Evolutionary conservation across 2,113 vertebrate species (phyloP).

Genomic region (Rallus limicola): DNA sequence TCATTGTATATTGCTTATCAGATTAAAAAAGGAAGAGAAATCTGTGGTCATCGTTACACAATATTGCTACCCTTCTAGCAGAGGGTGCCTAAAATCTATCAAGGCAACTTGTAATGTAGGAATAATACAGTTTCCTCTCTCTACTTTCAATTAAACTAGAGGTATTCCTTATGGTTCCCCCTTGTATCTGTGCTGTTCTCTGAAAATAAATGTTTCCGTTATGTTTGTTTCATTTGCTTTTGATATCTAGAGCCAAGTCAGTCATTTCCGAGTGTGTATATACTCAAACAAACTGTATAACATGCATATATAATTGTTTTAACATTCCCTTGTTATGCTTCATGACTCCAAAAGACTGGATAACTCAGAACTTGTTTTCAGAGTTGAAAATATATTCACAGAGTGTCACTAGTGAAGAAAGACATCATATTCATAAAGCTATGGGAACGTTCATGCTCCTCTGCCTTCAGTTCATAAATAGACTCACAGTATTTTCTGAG

Average conservation of each 20-base stretch:
- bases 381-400: not conserved
- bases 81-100: not conserved
- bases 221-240: not conserved
- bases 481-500: not conserved
- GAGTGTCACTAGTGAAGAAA: not conserved
- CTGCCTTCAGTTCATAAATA: not conserved
- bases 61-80: rapidly evolving
- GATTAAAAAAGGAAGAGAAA: not conserved
- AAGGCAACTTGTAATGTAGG: not conserved
- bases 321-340: not conserved
- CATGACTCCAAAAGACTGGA: not conserved
- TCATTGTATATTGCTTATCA: not conserved
- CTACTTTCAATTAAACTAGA: not conserved
- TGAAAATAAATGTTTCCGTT: not conserved
- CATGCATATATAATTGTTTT: not conserved
- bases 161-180: not conserved
- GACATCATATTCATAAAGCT: not conserved
- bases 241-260: not conserved
- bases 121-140: not conserved
- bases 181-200: not conserved
- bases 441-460: not conserved
- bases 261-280: not conserved
- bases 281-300: not conserved
- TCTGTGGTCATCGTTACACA: not conserved
- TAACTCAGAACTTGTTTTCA: not conserved